Evolutionary conservation across 2,888 invertebrate genomes (phyloP).

Genomic region (Mycalesis mineus): DNA sequence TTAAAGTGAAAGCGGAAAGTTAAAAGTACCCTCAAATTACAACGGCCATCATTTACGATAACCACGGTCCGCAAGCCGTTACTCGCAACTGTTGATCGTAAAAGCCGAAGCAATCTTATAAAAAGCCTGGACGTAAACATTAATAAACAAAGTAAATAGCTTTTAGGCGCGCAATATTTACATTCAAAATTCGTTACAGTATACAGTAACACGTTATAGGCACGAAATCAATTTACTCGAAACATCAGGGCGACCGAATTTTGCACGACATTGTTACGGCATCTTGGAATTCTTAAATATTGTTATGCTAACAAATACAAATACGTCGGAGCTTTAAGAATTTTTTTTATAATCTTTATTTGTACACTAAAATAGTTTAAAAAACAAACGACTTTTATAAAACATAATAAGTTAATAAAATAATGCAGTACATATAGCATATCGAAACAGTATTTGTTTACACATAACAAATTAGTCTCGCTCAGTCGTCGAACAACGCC

Average conservation of each 20-base stretch:
- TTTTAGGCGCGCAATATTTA: conserved; percentile 20
- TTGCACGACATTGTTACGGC: no score
- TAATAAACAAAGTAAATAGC: conserved; percentile 21
- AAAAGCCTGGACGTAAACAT: conserved; percentile 23
- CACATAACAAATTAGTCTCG: not conserved
- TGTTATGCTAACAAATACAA: no score
- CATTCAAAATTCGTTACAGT: conserved; percentile 6
- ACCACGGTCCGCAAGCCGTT: conserved; percentile 7
- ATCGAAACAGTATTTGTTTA: not conserved
- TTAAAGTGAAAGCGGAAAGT: not conserved
- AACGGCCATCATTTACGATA: not conserved
- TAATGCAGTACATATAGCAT: not conserved
- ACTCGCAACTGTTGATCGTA: conserved; percentile 11
- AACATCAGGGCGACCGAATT: no score
- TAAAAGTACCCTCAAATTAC: not conserved
- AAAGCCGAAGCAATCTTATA: conserved; percentile 22
- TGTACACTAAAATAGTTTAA: no score
- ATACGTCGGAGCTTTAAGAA: no score
- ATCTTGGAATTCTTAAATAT: no score
- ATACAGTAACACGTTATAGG: not conserved
- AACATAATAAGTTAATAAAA: not conserved
- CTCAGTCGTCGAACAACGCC: not conserved
- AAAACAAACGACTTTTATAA: no score
- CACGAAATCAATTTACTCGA: not conserved
- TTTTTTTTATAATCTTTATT: no score